These are phyloP conservation scores for Poeciliopsis turneri DNA, from an alignment of 2,797 vertebrate species.

Conservation along the genomic window DNA sequence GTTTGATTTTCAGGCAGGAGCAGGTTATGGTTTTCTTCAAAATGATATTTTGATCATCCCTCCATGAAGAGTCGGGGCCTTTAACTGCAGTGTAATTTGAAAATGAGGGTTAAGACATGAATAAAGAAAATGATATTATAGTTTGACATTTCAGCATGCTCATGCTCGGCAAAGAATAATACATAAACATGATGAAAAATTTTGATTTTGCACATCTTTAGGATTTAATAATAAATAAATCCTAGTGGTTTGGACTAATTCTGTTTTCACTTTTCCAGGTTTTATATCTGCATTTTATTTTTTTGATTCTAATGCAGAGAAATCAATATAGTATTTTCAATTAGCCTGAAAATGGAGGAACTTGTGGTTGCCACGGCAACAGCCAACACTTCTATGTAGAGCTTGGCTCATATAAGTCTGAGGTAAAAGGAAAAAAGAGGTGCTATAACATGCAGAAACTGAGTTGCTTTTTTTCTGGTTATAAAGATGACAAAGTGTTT, in stretches of 20 bases:
- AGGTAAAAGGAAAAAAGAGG: neutral
- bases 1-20: conserved; percentile 50
- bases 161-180: neutral
- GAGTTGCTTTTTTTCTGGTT: neutral
- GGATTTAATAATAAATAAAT: neutral
- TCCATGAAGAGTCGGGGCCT: conserved; percentile 29
- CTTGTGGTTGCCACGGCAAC: neutral
- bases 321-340: neutral
- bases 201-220: neutral
- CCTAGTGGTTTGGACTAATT: neutral
- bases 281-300: neutral
- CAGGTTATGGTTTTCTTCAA: conserved; percentile 34
- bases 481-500: neutral
- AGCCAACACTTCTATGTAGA: neutral
- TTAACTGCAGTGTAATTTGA: neutral
- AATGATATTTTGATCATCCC: conserved; percentile 43
- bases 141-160: neutral
- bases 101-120: neutral
- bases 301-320: neutral
- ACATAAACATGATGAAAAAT: neutral
- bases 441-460: neutral
- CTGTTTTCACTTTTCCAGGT: neutral
- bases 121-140: neutral
- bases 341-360: neutral
- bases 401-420: neutral